Evolutionary conservation across 92 coral and sea anemone genomes (phyloP).

Genomic region (Bergia puertoricense): DNA sequence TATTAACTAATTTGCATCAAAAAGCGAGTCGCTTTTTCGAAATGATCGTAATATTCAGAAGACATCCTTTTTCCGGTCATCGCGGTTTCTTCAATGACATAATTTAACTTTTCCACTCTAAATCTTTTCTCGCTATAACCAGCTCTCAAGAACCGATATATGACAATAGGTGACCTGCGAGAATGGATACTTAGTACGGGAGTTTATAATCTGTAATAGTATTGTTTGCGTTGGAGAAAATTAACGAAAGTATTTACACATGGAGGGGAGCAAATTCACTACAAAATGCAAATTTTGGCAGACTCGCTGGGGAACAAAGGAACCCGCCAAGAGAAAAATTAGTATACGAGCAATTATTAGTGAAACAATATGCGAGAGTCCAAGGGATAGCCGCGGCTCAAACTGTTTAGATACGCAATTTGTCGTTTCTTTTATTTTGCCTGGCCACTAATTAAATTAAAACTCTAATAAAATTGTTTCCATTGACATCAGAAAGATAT

Average conservation of each 20-base stretch:
- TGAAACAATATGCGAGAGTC: slow-evolving; percentile 87
- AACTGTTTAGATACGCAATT: slow-evolving; percentile 80
- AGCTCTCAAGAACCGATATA: not conserved
- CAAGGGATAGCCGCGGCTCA: slow-evolving; percentile 73
- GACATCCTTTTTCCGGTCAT: slow-evolving; percentile 94
- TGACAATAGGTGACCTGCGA: not conserved
- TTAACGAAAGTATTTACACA: slow-evolving; percentile 34
- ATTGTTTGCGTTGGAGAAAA: slow-evolving; percentile 44
- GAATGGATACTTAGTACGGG: not conserved
- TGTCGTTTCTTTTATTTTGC: slow-evolving; percentile 85
- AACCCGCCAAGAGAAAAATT: slow-evolving; percentile 77
- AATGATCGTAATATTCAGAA: slow-evolving; percentile 67
- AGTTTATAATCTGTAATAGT: slow-evolving; percentile 33
- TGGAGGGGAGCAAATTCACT: slow-evolving; percentile 38
- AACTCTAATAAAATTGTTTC: slow-evolving; percentile 98
- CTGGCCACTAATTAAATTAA: slow-evolving; percentile 95
- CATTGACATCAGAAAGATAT: slow-evolving; percentile 97
- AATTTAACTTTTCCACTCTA: slow-evolving; percentile 39
- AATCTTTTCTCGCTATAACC: slow-evolving; percentile 12
- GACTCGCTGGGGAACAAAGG: slow-evolving; percentile 72
- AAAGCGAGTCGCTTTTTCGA: slow-evolving; percentile 81
- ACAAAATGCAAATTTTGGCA: slow-evolving; percentile 58
- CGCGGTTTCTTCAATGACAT: slow-evolving; percentile 61
- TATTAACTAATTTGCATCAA: slow-evolving; percentile 92
- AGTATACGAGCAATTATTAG: slow-evolving; percentile 84